Evolutionary conservation across 2,113 vertebrate genomes (phyloP).

Genomic region (Syngnathus typhle): DNA sequence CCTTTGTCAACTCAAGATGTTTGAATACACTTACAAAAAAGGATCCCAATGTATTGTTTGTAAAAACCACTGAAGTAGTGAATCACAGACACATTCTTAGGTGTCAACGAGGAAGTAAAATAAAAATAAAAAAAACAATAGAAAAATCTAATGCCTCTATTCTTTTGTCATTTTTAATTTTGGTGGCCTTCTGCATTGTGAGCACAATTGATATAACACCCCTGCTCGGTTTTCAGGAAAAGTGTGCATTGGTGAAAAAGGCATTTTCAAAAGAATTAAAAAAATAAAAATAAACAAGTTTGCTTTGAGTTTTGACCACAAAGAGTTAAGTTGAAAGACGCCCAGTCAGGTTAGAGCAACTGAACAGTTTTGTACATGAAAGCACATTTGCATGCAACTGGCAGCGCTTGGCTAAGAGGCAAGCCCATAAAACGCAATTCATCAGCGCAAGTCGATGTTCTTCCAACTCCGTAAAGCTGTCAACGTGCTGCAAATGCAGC

Average conservation of each 20-base stretch:
- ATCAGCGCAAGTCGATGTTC: conserved; percentile 52
- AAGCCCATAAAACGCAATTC: conserved; percentile 52
- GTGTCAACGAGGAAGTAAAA: background rate
- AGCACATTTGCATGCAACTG: conserved; percentile 53
- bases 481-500: conserved; percentile 69
- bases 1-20: background rate
- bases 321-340: background rate
- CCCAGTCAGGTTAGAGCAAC: background rate
- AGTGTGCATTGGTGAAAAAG: too few species aligned
- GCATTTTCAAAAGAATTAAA: too few species aligned
- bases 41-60: background rate
- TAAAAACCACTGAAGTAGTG: background rate
- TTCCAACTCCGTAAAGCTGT: conserved; percentile 65
- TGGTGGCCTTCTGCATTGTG: too few species aligned
- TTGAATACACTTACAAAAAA: background rate
- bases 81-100: background rate
- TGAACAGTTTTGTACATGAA: conserved; percentile 41
- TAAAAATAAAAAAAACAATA: too few species aligned
- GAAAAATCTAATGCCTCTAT: background rate
- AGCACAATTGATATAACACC: background rate
- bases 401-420: conserved; percentile 40
- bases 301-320: too few species aligned
- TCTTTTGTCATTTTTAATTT: background rate
- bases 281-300: too few species aligned
- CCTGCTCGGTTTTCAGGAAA: background rate